Evolutionary conservation across 2,113 vertebrate genomes (phyloP).

Genomic region (Platanista minor): DNA sequence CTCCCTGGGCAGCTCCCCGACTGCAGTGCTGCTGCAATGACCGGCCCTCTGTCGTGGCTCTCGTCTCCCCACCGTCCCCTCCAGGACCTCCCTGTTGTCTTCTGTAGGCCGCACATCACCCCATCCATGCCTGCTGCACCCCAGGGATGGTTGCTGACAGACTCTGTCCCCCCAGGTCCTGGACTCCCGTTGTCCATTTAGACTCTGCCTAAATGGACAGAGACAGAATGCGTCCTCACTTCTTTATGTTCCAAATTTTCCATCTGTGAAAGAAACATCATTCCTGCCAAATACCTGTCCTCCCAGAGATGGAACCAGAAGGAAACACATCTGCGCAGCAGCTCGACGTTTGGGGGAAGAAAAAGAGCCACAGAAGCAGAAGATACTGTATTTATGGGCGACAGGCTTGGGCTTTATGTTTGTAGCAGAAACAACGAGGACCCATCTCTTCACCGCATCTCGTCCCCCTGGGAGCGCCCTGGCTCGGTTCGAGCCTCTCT

Average conservation of each 20-base stretch:
- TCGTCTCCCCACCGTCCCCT: fast-evolving
- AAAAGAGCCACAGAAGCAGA: background rate
- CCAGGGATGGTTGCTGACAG: background rate
- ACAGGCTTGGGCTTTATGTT: background rate
- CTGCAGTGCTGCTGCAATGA: background rate
- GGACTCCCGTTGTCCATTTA: background rate
- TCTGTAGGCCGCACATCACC: background rate
- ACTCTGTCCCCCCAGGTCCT: background rate
- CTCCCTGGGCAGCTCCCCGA: too few relatives aligned
- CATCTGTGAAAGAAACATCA: background rate
- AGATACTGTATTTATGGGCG: background rate
- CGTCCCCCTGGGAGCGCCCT: fast-evolving
- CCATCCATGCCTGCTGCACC: background rate
- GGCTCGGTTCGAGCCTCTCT: background rate
- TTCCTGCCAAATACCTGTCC: background rate
- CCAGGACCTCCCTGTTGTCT: fast-evolving
- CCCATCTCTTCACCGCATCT: background rate
- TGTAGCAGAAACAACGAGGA: too few relatives aligned
- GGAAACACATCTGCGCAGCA: background rate
- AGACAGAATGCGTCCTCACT: background rate
- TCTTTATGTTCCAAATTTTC: background rate
- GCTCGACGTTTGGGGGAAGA: background rate
- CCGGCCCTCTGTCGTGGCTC: too few relatives aligned
- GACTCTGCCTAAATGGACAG: too few relatives aligned
- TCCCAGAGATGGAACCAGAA: background rate